Evolutionary conservation across 2,113 vertebrate species (phyloP), one percentile per base, ranked within the genome.

Genomic region (Lampris incognitus): DNA sequence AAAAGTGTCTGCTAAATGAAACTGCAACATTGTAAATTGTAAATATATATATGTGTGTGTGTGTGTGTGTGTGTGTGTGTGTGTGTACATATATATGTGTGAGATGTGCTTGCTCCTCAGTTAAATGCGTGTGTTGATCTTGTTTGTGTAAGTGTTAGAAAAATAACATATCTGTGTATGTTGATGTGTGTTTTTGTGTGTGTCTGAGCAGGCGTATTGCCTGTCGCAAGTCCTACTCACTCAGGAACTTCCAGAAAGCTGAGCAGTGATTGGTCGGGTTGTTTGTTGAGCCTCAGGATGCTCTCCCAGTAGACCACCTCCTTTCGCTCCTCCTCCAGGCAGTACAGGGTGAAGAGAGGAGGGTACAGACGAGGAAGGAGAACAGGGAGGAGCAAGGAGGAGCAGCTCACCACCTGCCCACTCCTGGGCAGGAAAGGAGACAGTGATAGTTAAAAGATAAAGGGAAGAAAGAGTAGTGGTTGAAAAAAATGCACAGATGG

Each of bases 361-460:
- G 97, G 97, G 79, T 99, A 99, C 57, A 99, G 96, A 1, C 96
- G 95, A 7, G 98, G 98, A 40, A 99, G 92, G 37, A 99, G 88
- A 0, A 98, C 94, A 0, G 98, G 98, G 39, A 98, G 95, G 64
- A 99, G 88, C 81, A 99, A 86, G 58, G 95, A 95, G 56, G 95
- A 96, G 85, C 95, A 95, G 78, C 97, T 97, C 66, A 99, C 94
- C 69, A 97, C 94, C 64, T 87, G 0, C 9, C 88, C 66, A 55
- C 76, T 72, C 46, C 52, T 54, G 78, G 48, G 71, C n/a, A 11
- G 78, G n/a, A 61, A 44, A 48, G 55, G 49, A 69, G 9, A 54
- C 13, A 73, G 1, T 52, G 8, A 68, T 2, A 60, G 24, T 51
- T 13, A 51, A 2, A 66, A 11, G 56, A 9, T 56, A 9, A 52